Evolutionary conservation across 1,140 invertebrate species (phyloP), one percentile per base, ranked within the genome.

Genomic region (Thereuonema tuberculata): DNA sequence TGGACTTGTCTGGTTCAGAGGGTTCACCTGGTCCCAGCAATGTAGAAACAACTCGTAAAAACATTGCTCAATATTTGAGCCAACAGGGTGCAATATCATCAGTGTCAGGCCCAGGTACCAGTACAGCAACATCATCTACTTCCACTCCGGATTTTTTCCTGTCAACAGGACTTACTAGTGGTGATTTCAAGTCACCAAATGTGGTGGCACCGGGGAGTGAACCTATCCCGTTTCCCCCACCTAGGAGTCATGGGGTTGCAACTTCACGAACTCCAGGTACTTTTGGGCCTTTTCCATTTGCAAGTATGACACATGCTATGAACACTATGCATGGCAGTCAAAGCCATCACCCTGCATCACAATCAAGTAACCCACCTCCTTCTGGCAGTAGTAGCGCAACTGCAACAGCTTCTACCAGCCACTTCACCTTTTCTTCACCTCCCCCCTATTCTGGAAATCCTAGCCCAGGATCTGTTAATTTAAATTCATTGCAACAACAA

Each of bases 241-340:
- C 54, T 60, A 26, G 63, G 71, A 46, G 66, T 67, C 56, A 61
- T 63, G 64, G 57, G 67, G 65, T 46, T 64, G 69, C 5, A 62
- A 60, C 63, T 58, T 49, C 66, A 50, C 50, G 64, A 61, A 46
- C 62, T 54, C 54, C 56, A 61, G 73, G 71, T 61, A 79, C 77
- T 64, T 78, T 78, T 66, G 78, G 79, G 48, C 81, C 81, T 66
- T 91, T 86, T 74, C 87, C 89, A 20, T 93, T 90, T 71, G 84
- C 86, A 64, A 90, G 87, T 71, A 91, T 93, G 88, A 88, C 86
- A 56, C 88, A 91, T 68, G 87, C 87, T 53, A 81, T 81, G 2
- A 79, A 72, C 53, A 76, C 79, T 17, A 77, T 79, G 62, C 74
- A 75, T 55, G 67, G 67, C 53, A 58, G 56, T 31, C 12, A 58